Evolutionary conservation across 2,113 vertebrate genomes (phyloP), one percentile per base, ranked within the genome.

Genomic region (Panurus biarmicus): DNA sequence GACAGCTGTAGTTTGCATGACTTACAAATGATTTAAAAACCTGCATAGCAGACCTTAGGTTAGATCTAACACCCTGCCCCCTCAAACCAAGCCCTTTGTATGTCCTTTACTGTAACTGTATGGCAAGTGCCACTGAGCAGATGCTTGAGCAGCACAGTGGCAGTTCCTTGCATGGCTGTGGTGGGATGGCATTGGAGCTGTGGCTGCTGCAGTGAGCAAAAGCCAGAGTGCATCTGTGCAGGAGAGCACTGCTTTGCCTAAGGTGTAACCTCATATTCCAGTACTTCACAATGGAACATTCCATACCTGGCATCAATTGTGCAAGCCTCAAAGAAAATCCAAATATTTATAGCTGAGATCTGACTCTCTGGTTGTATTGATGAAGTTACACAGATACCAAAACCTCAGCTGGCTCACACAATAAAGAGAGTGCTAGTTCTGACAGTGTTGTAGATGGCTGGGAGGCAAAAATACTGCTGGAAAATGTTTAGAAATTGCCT

Each of bases 31-130:
- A 74, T 50, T 47, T 16, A 25, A 50, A 74, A 77, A 38, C 8
- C 25, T 85, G 44, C 14, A 11, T 6, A 35, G 29, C 21, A 64
- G 56, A 14, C 4, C 6, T 38, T 8, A 26, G 35, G 14, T 42
- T 42, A 42, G 61, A 23, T 35, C 35, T 24, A 21, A 31, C 6
- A 26, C 16, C 18, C 19, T 85, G 50, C 44, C 38, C 40, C 53
- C 24, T 18, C 38, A 78, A 60, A 2, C 4, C 2, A 71, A 9
- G 2, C 2, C 22, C 29, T 48, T 36, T 54, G 8, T 42, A 1
- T 12, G 9, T 61, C 42, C 12, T 31, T 44, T 38, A 4, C 10
- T 23, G 0, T 1, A 13, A 16, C 8, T 40, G 7, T 10, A 1
- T 16, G 28, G 0, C 5, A 9, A 29, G 42, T 12, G 62, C 6